These are phyloP conservation scores for Nesidiocoris tenuis DNA, from an alignment of 2,888 invertebrate species.

Conservation along the genomic window DNA sequence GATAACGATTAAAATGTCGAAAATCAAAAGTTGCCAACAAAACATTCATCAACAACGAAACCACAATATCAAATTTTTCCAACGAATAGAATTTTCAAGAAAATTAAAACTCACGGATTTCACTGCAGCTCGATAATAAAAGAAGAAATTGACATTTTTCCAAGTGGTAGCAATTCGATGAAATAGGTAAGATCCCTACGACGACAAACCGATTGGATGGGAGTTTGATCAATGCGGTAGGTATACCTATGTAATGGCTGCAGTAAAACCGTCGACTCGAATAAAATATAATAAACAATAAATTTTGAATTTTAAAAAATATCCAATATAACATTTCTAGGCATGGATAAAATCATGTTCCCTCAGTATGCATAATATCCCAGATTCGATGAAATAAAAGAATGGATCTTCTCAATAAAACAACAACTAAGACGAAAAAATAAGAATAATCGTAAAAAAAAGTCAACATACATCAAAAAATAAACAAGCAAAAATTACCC, in stretches of 20 bases:
- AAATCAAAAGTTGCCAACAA: background rate
- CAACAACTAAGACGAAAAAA: conserved; percentile 7
- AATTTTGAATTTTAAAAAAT: background rate
- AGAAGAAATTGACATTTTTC: too few relatives aligned
- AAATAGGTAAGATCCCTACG: too few relatives aligned
- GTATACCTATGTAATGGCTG: too few relatives aligned
- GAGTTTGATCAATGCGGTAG: too few relatives aligned
- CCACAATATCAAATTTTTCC: background rate
- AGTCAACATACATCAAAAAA: conserved; percentile 8
- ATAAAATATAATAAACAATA: background rate
- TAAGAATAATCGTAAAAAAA: background rate
- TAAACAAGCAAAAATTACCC: conserved; percentile 26
- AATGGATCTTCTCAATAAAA: conserved; percentile 1
- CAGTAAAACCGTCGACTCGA: background rate
- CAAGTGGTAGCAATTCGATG: too few relatives aligned
- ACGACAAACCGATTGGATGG: too few relatives aligned
- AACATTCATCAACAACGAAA: background rate
- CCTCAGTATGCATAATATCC: background rate
- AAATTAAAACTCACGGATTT: background rate
- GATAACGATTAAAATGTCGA: background rate
- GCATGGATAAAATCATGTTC: background rate
- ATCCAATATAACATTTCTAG: too few relatives aligned
- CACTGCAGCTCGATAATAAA: background rate
- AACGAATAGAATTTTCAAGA: background rate
- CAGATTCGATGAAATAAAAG: too few relatives aligned